Percentiles rank a stretch among this genome's conserved stretches.
phyloP scores from a whole-genome alignment of 2,797 vertebrate species.

The Tenualosa thibaudeaui region DNA sequence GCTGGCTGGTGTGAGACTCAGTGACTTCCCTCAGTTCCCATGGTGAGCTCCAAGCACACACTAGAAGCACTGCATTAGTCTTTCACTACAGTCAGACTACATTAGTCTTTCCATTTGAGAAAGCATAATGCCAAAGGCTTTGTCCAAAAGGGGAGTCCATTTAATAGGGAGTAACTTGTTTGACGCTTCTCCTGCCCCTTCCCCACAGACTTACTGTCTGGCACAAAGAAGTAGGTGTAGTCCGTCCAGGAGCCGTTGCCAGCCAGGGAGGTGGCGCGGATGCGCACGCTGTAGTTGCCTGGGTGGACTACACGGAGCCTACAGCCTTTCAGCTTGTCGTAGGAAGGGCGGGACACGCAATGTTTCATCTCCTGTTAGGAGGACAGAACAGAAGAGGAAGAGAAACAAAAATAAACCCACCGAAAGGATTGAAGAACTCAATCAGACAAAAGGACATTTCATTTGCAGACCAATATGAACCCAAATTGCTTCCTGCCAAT shows the following conservation, averaged over 20 bases:
- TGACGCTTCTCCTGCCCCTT: not conserved
- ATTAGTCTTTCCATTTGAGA: not conserved
- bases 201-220: slow-evolving; percentile 76
- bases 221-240: slow-evolving; percentile 84
- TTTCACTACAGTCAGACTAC: not conserved
- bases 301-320: slow-evolving; percentile 81
- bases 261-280: slow-evolving; percentile 92
- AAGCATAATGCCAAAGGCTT: not conserved
- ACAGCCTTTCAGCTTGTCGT: slow-evolving; percentile 77
- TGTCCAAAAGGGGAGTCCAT: not conserved
- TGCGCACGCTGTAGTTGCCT: slow-evolving; percentile 91
- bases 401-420: not conserved
- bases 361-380: slow-evolving; percentile 73
- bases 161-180: not conserved
- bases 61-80: not conserved
- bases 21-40: not conserved
- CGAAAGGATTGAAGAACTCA: not conserved
- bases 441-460: not conserved
- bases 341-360: slow-evolving; percentile 88
- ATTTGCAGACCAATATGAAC: not conserved
- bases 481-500: slow-evolving; percentile 9
- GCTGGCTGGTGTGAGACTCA: not conserved
- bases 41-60: not conserved
- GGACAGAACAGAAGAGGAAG: not conserved
- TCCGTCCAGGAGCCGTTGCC: slow-evolving; percentile 96